Evolutionary conservation across 1,140 invertebrate genomes (phyloP).

Genomic region (Leptonema lineaticorne): DNA sequence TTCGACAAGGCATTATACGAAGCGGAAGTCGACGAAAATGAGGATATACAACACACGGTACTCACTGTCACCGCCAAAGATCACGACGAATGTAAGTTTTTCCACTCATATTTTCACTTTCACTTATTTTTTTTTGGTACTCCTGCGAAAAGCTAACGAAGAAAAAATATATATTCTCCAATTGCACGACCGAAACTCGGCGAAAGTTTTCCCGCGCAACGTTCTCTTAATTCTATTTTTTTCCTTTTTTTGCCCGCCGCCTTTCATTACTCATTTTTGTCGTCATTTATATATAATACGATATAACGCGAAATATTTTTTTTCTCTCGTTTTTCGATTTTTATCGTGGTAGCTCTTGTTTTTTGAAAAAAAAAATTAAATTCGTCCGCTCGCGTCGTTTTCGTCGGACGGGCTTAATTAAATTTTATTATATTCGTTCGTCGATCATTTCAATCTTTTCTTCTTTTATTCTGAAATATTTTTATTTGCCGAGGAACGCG

Average conservation of each 20-base stretch:
- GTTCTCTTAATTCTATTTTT: no score
- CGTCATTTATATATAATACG: neutral
- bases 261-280: neutral
- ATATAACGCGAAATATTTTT: neutral
- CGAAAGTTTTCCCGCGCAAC: no score
- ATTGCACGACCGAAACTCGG: no score
- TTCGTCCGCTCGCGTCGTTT: neutral
- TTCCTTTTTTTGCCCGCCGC: no score
- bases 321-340: neutral
- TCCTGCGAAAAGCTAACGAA: no score
- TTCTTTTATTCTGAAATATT: neutral
- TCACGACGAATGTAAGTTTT: conserved; percentile 94
- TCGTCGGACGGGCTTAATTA: neutral
- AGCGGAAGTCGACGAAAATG: conserved; percentile 96
- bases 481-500: neutral
- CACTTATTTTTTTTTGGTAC: no score
- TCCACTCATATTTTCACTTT: conserved; percentile 5
- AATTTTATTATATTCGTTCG: conserved; percentile 5
- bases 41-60: conserved; percentile 94
- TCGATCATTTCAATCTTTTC: conserved; percentile 1
- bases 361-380: no score
- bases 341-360: no score
- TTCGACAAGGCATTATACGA: conserved; percentile 96
- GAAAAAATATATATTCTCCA: no score
- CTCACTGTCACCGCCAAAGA: conserved; percentile 97